These are phyloP conservation scores for Sinocyclocheilus maitianheensis DNA, from an alignment of 2,113 vertebrate genomes.

Conservation along the genomic window DNA sequence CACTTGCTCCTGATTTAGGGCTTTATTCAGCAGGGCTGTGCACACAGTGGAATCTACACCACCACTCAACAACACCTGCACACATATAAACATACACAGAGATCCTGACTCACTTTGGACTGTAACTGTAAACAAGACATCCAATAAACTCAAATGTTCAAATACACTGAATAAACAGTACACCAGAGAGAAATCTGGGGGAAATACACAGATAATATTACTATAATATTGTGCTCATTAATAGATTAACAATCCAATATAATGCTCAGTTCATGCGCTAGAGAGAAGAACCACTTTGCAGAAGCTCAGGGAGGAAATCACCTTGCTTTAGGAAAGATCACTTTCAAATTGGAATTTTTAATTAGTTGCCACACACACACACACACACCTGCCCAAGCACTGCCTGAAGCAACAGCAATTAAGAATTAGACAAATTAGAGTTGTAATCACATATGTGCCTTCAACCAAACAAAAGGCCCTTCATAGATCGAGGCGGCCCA, in stretches of 20 bases:
- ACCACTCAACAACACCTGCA: slow-evolving; percentile 91
- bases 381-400: not conserved
- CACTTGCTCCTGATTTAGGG: slow-evolving; percentile 90
- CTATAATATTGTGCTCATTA: not conserved
- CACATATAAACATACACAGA: slow-evolving; percentile 4
- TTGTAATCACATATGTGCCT: slow-evolving; percentile 14
- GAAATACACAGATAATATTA: not conserved
- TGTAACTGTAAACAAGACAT: not conserved
- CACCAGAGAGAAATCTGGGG: no score
- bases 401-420: slow-evolving; percentile 3
- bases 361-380: slow-evolving; percentile 56
- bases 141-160: not conserved
- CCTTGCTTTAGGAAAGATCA: slow-evolving; percentile 60
- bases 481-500: not conserved
- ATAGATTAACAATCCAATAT: slow-evolving; percentile 47
- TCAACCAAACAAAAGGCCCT: not conserved
- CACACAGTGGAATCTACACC: slow-evolving; percentile 98
- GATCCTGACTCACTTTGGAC: not conserved
- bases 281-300: slow-evolving; percentile 68
- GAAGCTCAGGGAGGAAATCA: slow-evolving; percentile 46
- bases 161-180: slow-evolving; percentile 30
- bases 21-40: slow-evolving; percentile 95
- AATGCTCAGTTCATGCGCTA: slow-evolving; percentile 38
- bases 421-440: slow-evolving; percentile 32
- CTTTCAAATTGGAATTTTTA: slow-evolving; percentile 54